Conservation (phyloP, 2,113 vertebrate genomes). For the Lates calcarifer region DNA sequence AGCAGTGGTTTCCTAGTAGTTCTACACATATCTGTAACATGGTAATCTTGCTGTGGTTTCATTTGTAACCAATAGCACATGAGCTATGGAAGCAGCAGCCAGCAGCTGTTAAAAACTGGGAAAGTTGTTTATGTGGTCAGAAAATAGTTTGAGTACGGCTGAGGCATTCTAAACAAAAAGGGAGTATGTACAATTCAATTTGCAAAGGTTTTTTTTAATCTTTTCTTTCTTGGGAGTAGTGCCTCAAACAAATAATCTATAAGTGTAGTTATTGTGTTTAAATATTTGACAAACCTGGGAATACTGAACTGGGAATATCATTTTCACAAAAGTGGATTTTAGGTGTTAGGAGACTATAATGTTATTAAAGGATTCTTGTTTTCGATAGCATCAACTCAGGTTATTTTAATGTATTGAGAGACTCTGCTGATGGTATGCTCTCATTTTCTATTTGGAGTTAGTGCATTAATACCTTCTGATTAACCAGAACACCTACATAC, state of each 20-base stretch:
- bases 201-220: background rate
- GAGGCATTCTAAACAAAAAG: background rate
- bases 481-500: background rate
- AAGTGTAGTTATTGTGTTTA: background rate
- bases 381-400: background rate
- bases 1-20: conserved; percentile 37
- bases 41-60: conserved; percentile 34
- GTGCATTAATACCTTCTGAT: background rate
- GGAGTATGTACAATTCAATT: background rate
- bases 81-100: conserved; percentile 15
- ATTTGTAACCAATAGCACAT: conserved; percentile 37
- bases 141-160: conserved; percentile 15
- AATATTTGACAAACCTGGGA: conserved; percentile 1
- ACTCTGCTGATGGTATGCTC: background rate
- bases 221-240: conserved; percentile 3
- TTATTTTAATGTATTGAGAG: background rate
- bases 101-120: conserved; percentile 24
- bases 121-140: conserved; percentile 48
- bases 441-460: background rate
- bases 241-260: conserved; percentile 22
- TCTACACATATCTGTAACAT: conserved; percentile 9
- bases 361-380: conserved; percentile 3
- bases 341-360: background rate
- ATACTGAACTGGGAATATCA: background rate
- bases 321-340: background rate